Conservation (phyloP, 2,113 vertebrate species). For the Petromus typicus region DNA sequence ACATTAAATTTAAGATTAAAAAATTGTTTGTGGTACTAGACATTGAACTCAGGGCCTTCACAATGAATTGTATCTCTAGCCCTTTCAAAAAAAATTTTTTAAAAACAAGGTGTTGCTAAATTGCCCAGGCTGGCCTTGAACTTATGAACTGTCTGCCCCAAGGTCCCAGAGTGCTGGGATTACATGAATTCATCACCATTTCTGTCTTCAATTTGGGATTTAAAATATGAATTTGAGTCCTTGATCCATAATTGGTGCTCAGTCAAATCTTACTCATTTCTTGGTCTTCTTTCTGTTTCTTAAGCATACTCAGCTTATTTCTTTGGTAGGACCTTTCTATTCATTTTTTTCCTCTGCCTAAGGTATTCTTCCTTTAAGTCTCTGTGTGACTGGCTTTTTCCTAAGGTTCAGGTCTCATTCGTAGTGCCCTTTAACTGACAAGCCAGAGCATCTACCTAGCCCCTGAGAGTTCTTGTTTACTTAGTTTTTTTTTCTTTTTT, state of each 20-base stretch:
- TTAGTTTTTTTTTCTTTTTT: neutral
- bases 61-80: neutral
- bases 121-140: too few relatives aligned
- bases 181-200: neutral
- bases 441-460: neutral
- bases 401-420: neutral
- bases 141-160: too few relatives aligned
- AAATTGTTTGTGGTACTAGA: neutral
- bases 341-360: neutral
- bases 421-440: neutral
- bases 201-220: neutral
- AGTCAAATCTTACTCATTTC: neutral
- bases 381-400: neutral
- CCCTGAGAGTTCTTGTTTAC: neutral
- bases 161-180: too few relatives aligned
- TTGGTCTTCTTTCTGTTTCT: neutral
- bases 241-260: neutral
- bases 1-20: neutral
- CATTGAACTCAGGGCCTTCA: neutral
- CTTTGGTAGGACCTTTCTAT: neutral
- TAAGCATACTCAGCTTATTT: neutral
- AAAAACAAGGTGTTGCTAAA: too few relatives aligned
- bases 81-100: too few relatives aligned
- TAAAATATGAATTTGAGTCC: neutral
- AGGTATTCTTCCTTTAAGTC: slow-evolving; percentile 2